Percentiles rank a stretch among this genome's conserved stretches.
Conservation (phyloP, 2,113 vertebrate species). For the Neolamprologus cancellatus region DNA sequence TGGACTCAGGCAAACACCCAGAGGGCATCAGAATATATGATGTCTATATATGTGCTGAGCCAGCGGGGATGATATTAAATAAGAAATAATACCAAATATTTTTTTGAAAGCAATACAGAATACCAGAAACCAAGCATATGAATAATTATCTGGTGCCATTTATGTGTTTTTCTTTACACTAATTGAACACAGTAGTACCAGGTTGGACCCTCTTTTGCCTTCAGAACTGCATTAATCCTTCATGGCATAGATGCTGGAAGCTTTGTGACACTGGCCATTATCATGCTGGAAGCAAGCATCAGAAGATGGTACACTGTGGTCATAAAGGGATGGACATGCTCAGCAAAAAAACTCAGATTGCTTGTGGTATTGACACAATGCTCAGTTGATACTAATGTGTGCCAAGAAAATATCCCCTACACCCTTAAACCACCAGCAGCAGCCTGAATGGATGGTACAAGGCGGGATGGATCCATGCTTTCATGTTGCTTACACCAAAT, state of each 20-base stretch:
- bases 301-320: not conserved
- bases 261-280: not conserved
- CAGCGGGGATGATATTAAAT: not conserved
- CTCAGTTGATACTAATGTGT: not conserved
- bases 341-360: not conserved
- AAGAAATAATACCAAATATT: not conserved
- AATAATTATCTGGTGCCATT: not conserved
- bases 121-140: not conserved
- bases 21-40: not conserved
- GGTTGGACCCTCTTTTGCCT: not conserved
- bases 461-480: not conserved
- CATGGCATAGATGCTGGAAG: not conserved
- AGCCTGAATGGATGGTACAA: not conserved
- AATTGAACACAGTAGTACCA: not conserved
- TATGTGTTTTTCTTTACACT: not conserved
- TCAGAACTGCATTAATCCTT: not conserved
- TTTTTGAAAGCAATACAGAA: not conserved
- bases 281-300: not conserved
- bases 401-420: not conserved
- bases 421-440: not conserved
- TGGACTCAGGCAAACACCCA: not conserved
- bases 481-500: not conserved
- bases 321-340: not conserved
- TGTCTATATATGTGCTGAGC: not conserved
- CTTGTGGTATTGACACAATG: not conserved